A percentile compares a stretch with the other conserved stretches of the same genome.
Evolutionary conservation across 2,888 invertebrate species (phyloP).

Genomic region (Linyphia triangularis): DNA sequence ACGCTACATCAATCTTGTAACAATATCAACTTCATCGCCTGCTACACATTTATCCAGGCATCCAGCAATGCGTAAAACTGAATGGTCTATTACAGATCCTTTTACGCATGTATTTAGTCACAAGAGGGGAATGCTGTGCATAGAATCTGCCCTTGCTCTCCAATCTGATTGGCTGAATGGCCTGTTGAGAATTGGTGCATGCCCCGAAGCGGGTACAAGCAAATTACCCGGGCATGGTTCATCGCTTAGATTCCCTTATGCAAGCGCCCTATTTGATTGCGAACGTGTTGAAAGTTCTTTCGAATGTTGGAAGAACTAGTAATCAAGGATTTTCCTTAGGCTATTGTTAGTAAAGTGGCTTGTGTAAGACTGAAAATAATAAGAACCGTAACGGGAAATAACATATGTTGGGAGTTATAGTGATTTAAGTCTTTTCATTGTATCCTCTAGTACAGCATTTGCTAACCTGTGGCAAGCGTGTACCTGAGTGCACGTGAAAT

Average conservation of each 20-base stretch:
- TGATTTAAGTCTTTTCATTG: not conserved
- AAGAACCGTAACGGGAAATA: not conserved
- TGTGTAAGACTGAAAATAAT: constrained; percentile 24
- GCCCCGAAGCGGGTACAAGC: constrained; percentile 18
- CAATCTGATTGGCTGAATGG: not conserved
- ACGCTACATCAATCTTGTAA: not conserved
- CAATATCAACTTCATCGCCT: not conserved
- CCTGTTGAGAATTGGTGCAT: constrained; percentile 24
- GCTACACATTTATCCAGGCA: not conserved
- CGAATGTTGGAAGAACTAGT: constrained; percentile 34
- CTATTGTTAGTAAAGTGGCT: constrained; percentile 22
- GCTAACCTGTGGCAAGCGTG: too few relatives aligned
- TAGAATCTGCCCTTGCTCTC: not conserved
- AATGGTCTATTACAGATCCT: not conserved
- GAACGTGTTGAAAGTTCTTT: constrained; percentile 24
- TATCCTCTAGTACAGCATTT: too few relatives aligned
- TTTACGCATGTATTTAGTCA: constrained; percentile 25
- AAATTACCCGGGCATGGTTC: constrained; percentile 32
- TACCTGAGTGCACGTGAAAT: too few relatives aligned
- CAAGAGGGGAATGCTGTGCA: constrained; percentile 2
- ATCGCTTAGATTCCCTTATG: constrained; percentile 17
- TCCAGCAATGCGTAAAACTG: not conserved
- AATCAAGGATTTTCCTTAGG: constrained; percentile 42
- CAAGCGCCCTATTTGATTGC: constrained; percentile 43
- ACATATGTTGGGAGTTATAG: not conserved